Evolutionary conservation across 2,113 vertebrate genomes (phyloP).

Genomic region (Siphamia tubifer): DNA sequence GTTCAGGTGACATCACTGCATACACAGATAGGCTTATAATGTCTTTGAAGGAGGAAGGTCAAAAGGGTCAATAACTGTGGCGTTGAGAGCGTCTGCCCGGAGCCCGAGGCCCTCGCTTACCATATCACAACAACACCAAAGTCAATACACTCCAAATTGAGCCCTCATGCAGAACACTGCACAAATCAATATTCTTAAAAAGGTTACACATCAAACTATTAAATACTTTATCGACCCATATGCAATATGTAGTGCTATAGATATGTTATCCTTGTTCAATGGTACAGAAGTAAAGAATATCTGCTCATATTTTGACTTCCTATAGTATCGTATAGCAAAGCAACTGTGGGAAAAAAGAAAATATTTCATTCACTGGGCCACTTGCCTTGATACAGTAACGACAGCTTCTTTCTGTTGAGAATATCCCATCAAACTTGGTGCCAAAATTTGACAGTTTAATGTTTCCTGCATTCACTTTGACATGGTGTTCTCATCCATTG

Average conservation of each 20-base stretch:
- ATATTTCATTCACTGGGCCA: conserved; percentile 23
- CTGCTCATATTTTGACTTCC: conserved; percentile 32
- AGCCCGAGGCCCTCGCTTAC: conserved; percentile 71
- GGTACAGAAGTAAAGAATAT: conserved; percentile 15
- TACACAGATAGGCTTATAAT: conserved; percentile 23
- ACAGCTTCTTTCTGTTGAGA: conserved; percentile 16
- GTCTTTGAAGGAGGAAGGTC: conserved; percentile 72
- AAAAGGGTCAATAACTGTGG: conserved; percentile 78
- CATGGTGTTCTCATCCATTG: conserved; percentile 22
- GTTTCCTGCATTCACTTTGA: conserved; percentile 14
- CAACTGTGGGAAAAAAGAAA: conserved; percentile 28
- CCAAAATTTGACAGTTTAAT: conserved; percentile 45
- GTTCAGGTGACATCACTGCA: conserved; percentile 25
- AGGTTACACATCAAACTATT: conserved; percentile 84
- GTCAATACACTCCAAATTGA: conserved; percentile 82
- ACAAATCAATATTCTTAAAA: conserved; percentile 82
- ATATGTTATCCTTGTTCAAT: conserved; percentile 51
- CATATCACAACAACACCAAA: conserved; percentile 79
- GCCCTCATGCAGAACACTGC: conserved; percentile 72
- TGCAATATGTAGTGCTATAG: conserved; percentile 58
- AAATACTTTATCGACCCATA: conserved; percentile 79
- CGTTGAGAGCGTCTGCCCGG: conserved; percentile 70
- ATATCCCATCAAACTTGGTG: conserved; percentile 24
- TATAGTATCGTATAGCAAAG: conserved; percentile 10
- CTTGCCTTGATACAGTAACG: conserved; percentile 30